Percentiles rank a stretch among this genome's conserved stretches.
Evolutionary conservation across 2,797 vertebrate species (phyloP).

Genomic region (Oreochromis grahami): DNA sequence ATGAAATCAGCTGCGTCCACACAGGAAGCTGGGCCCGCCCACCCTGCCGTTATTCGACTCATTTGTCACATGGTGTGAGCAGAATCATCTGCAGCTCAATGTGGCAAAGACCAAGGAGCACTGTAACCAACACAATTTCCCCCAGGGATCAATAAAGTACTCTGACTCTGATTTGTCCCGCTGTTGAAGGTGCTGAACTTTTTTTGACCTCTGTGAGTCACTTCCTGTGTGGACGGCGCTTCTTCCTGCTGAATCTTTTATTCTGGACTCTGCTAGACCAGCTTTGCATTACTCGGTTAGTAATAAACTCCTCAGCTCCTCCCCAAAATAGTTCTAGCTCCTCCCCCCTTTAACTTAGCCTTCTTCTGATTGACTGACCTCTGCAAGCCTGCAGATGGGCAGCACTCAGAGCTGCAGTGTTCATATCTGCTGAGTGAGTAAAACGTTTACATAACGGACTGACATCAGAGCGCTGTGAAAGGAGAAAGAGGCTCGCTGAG

Average conservation of each 20-base stretch:
- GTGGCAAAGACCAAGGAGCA: background rate
- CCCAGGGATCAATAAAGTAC: background rate
- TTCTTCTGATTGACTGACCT: background rate
- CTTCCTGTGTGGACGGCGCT: background rate
- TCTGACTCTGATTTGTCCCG: background rate
- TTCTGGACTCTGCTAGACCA: background rate
- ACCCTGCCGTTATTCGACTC: background rate
- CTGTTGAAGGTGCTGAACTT: background rate
- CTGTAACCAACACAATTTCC: background rate
- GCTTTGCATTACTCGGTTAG: background rate
- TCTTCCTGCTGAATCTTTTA: background rate
- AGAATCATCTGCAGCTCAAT: background rate
- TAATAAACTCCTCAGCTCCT: background rate
- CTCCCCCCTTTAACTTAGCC: background rate
- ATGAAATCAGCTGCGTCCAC: background rate
- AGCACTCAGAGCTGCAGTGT: background rate
- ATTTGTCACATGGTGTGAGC: background rate
- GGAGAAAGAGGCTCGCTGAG: fast-evolving
- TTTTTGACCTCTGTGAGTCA: background rate
- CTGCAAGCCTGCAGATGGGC: background rate
- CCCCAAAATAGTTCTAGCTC: background rate
- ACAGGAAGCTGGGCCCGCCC: background rate
- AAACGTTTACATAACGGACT: fast-evolving
- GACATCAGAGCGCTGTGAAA: background rate
- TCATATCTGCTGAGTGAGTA: background rate